These are phyloP conservation scores for Sylvietta virens DNA, from an alignment of 2,113 vertebrate species.

Conservation along the genomic window DNA sequence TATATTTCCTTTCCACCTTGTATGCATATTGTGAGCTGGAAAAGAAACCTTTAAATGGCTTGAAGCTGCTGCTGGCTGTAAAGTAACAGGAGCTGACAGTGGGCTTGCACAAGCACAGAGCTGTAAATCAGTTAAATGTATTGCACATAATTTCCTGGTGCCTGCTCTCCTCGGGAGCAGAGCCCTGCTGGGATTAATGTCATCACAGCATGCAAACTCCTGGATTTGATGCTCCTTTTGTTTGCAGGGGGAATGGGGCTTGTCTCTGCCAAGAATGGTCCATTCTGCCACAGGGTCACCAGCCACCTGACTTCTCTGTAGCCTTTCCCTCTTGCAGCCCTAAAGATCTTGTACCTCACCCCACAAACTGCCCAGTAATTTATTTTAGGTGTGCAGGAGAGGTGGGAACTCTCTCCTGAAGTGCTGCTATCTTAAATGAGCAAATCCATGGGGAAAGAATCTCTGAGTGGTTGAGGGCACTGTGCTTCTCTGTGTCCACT, in stretches of 20 bases:
- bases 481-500: neutral
- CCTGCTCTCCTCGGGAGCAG: neutral
- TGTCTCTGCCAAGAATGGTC: accelerated
- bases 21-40: neutral
- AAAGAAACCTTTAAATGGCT: neutral
- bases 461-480: neutral
- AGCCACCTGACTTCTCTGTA: neutral
- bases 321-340: neutral
- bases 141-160: slow-evolving; percentile 29
- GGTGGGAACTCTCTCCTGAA: neutral
- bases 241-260: neutral
- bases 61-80: neutral
- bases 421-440: neutral
- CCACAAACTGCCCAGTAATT: neutral
- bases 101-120: neutral
- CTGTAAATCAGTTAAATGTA: slow-evolving; percentile 29
- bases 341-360: neutral
- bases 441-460: neutral
- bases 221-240: neutral
- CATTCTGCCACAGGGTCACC: neutral
- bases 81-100: neutral
- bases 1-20: neutral
- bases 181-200: neutral
- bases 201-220: neutral
- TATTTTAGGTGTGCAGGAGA: neutral